Conservation (phyloP, 2,888 invertebrate genomes). For the Spilarctia lutea region DNA sequence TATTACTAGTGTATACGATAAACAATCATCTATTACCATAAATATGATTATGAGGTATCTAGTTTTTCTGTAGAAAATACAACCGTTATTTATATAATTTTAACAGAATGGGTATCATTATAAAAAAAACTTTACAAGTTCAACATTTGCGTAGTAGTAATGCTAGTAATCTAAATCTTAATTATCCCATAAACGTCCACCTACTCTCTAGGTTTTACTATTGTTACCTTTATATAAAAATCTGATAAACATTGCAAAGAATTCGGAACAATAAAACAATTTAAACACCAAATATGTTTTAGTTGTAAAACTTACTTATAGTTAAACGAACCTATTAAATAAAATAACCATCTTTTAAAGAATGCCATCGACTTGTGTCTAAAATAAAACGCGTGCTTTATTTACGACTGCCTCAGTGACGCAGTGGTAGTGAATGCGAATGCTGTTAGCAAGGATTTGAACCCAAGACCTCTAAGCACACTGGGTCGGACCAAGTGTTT, state of each 20-base stretch:
- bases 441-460: too few relatives aligned
- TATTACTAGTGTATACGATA: too few relatives aligned
- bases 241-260: conserved; percentile 17
- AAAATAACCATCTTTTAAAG: too few relatives aligned
- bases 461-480: too few relatives aligned
- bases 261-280: conserved; percentile 12
- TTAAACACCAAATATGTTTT: background rate
- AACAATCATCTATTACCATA: too few relatives aligned
- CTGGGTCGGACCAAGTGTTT: too few relatives aligned
- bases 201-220: conserved; percentile 8
- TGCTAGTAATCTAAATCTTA: conserved; percentile 14
- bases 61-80: background rate
- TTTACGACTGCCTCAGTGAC: too few relatives aligned
- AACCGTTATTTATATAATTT: background rate
- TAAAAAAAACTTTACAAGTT: background rate
- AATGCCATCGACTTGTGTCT: too few relatives aligned
- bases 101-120: too few relatives aligned
- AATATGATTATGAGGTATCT: too few relatives aligned
- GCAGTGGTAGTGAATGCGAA: too few relatives aligned
- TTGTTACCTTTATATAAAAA: conserved; percentile 10
- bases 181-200: conserved; percentile 13
- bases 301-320: background rate
- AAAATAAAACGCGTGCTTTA: too few relatives aligned
- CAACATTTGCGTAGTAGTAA: background rate
- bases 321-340: background rate